phyloP scores from a whole-genome alignment of 2,797 vertebrate genomes.

The Phalanger gymnotis region DNA sequence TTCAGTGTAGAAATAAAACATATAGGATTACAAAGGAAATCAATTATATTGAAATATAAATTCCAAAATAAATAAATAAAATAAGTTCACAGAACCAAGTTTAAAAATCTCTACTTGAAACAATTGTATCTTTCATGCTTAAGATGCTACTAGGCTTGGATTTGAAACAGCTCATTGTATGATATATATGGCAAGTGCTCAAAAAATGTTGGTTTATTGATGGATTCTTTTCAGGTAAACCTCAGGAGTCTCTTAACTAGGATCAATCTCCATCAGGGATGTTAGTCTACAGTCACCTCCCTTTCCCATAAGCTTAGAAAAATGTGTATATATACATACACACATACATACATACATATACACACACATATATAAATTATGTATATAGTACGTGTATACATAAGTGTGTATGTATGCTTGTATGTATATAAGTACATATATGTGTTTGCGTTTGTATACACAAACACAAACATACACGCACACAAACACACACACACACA shows the following conservation, averaged over 20 bases:
- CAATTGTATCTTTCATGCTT: background rate
- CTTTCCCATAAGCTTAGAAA: no score
- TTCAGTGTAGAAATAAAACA: background rate
- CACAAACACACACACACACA: no score
- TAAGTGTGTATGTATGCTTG: no score
- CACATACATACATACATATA: no score
- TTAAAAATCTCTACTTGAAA: background rate
- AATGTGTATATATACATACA: no score
- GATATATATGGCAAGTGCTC: background rate
- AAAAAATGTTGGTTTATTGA: background rate
- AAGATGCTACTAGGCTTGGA: background rate
- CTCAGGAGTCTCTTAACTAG: background rate
- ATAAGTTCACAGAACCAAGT: background rate
- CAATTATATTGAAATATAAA: background rate
- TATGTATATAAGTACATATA: no score
- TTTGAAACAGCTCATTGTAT: background rate
- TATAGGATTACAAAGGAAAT: background rate
- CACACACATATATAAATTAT: no score
- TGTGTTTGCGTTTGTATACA: no score
- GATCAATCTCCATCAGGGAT: no score
- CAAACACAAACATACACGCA: no score
- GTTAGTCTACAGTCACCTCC: no score
- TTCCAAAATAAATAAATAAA: background rate
- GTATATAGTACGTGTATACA: no score
- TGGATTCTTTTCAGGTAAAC: background rate